Base-by-base conservation (phyloP, 2,888 invertebrate species). In the Rotaria macrura region DNA sequence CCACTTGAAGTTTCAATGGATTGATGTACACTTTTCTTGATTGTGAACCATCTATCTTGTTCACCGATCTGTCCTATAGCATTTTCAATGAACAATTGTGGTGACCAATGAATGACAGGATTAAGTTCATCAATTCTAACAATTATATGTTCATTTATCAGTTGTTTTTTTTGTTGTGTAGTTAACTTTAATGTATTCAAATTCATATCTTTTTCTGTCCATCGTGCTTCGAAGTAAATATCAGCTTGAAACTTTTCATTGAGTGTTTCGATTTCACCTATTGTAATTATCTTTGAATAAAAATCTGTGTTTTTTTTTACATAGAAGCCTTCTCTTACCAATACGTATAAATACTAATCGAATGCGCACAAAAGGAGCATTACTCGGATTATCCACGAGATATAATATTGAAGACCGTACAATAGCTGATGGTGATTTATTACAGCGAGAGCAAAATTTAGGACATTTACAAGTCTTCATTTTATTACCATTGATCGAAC, bases 171-270 rank as follows among this genome's bases (percentile, higher is more conserved):
- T 29, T n/a, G n/a, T n/a, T n/a, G n/a, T n/a, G n/a, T n/a, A n/a
- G n/a, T n/a, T n/a, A n/a, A n/a, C n/a, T n/a, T n/a, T n/a, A n/a
- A n/a, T n/a, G n/a, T n/a, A n/a, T n/a, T n/a, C n/a, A n/a, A 23
- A 83, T 57, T 43, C 34, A 47, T 23, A 20, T n/a, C n/a, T n/a
- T 1, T 47, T 12, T 38, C 49, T 29, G 9, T 55, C 85, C 85
- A 85, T 84, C 52, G 65, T 7, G 84, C 57, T 84, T 65, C 84
- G n/a, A 65, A 34, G 25, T 85, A 84, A n/a, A 84, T 49, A 49
- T 85, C 85, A 9, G 85, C 85, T 84, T 85, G 85, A 85, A 72
- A 85, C 47, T 85, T 85, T 84, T 85, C 85, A 84, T 85, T 85
- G 4, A 85, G 7, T 65, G 85, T 85, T 29, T 85, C 85, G 20